These are phyloP conservation scores for Natator depressus DNA, from an alignment of 2,113 vertebrate genomes.

Conservation along the genomic window DNA sequence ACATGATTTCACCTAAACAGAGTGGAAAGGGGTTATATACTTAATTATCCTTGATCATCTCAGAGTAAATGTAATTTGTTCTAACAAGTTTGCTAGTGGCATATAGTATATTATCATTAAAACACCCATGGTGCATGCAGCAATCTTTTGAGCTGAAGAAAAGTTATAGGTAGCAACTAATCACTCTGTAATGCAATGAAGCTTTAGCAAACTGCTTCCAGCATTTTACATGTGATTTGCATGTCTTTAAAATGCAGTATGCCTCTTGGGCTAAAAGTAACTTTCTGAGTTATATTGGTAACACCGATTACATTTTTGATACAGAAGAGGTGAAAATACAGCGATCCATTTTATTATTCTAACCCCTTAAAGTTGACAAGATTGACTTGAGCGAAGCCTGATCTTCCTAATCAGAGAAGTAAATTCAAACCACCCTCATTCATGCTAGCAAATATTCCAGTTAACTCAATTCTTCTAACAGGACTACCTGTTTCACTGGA, in stretches of 20 bases:
- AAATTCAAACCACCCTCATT: background rate
- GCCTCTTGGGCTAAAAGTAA: background rate
- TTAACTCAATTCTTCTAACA: background rate
- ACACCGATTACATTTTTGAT: background rate
- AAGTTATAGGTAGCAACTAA: background rate
- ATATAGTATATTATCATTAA: accelerated
- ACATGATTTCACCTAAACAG: background rate
- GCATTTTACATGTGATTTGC: background rate
- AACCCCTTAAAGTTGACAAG: background rate
- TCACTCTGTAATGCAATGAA: background rate
- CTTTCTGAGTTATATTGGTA: background rate
- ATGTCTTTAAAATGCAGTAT: background rate
- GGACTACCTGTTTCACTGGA: background rate
- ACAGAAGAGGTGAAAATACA: background rate
- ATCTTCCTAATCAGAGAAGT: background rate
- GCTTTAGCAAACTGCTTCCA: accelerated
- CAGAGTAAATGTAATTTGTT: background rate
- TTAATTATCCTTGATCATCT: background rate
- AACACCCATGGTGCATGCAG: background rate
- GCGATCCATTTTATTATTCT: slow-evolving; percentile 2
- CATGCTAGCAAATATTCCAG: background rate
- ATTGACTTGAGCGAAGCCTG: background rate
- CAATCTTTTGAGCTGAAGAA: background rate
- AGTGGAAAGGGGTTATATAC: background rate
- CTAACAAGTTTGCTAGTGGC: background rate